Evolutionary conservation across 2,113 vertebrate species (phyloP).

Genomic region (Panthera uncia): DNA sequence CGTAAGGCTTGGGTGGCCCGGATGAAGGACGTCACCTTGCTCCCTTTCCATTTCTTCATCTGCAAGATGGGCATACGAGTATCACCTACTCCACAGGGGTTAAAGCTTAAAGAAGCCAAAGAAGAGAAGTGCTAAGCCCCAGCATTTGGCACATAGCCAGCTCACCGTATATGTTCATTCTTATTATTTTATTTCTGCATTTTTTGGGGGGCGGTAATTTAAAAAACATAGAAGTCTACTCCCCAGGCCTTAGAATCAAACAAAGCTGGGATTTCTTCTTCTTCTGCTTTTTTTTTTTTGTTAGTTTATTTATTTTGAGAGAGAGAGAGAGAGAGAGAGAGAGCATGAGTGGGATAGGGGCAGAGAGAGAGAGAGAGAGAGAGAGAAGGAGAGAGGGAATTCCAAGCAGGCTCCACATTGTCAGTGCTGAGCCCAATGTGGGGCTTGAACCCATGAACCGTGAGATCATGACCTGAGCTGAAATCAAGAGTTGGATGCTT

Average conservation of each 20-base stretch:
- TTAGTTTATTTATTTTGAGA: too few species aligned
- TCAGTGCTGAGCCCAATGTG: too few species aligned
- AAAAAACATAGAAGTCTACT: background rate
- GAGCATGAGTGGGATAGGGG: too few species aligned
- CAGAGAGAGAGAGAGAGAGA: too few species aligned
- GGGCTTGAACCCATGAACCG: too few species aligned
- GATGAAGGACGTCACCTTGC: fast-evolving
- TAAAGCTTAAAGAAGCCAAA: background rate
- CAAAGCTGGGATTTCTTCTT: background rate
- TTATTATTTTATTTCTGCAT: background rate
- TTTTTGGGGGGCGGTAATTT: background rate
- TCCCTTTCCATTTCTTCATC: background rate
- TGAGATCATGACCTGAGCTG: too few species aligned
- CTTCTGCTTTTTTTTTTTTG: too few species aligned
- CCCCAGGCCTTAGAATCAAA: background rate
- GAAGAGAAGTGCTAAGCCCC: too few species aligned
- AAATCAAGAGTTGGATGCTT: too few species aligned
- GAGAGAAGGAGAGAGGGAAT: too few species aligned
- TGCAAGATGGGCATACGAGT: background rate
- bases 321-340: too few species aligned
- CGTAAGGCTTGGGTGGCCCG: background rate
- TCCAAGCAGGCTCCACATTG: too few species aligned
- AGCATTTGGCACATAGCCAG: background rate
- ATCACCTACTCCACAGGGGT: fast-evolving
- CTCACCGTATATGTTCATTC: background rate